Evolutionary conservation across 2,113 vertebrate genomes (phyloP).

Genomic region (Forbesichthys agassizii): DNA sequence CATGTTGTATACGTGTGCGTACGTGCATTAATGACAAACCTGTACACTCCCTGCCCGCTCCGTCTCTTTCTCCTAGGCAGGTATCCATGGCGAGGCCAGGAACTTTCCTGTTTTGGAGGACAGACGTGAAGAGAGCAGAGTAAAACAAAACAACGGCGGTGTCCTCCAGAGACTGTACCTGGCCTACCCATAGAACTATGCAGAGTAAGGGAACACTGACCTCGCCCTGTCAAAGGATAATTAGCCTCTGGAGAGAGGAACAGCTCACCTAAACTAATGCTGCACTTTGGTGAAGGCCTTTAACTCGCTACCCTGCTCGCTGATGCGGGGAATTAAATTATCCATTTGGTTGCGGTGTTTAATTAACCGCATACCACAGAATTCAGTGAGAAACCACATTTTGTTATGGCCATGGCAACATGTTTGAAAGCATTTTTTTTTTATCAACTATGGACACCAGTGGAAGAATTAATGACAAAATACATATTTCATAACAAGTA

Average conservation of each 20-base stretch:
- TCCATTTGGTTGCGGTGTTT: no score
- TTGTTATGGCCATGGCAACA: no score
- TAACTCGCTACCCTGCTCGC: background rate
- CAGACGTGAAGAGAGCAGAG: background rate
- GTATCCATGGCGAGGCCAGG: constrained; percentile 68
- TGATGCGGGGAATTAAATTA: background rate
- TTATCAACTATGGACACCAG: no score
- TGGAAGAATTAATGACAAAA: no score
- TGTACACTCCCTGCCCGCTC: constrained; percentile 79
- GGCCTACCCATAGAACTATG: background rate
- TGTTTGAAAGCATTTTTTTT: no score
- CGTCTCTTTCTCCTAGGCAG: constrained; percentile 73
- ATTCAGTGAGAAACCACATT: no score
- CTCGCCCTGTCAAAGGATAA: no score
- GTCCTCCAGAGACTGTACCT: background rate
- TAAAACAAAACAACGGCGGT: background rate
- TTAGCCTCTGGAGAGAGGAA: no score
- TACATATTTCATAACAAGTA: no score
- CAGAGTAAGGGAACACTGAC: no score
- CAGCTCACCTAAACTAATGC: background rate
- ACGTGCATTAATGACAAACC: constrained; percentile 61
- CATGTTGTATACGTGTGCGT: background rate
- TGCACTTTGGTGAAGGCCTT: background rate
- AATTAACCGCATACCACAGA: no score
- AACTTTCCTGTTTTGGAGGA: background rate